Evolutionary conservation across 2,888 invertebrate genomes (phyloP), one percentile per base, ranked within the genome.

Genomic region (Anoplius nigerrimus): DNA sequence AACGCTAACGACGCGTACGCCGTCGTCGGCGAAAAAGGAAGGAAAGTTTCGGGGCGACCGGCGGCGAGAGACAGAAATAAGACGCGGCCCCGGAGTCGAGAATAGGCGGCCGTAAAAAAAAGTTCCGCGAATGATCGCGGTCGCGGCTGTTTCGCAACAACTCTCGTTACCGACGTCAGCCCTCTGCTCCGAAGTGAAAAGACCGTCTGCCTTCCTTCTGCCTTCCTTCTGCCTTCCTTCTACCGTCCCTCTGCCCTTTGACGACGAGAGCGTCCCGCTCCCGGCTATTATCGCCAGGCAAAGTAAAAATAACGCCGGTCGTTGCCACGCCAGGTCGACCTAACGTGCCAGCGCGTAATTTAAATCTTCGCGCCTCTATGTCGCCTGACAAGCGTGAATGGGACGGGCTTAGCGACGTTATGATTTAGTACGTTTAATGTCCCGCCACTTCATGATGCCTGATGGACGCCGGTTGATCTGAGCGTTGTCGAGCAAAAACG

Each of bases 1-100:
- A 71, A 66, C 66, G 76, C 66, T 78, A 78, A 78, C 78, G 78
- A 78, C 55, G 78, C 75, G 76, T 76, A 69, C 71, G 69, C 73
- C 66, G 72, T 75, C 69, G 75, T 65, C 67, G 70, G 62, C 62
- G 57, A 45, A 61, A 59, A 66, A 74, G 69, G 62, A 76, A 69
- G 11, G 69, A 59, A 76, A 69, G 11, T 13, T 34, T 34, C 34
- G 34, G 22, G 52, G 22, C 15, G 34, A 27, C 16, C 2, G 16
- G 16, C 16, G 11, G 52, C n/a, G 21, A 6, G 21, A 22, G 24
- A 52, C 18, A 18, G 27, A 24, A 34, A 54, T 18, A 18, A 54
- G 34, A 20, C 18, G 56, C 11, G 42, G 34, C 24, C 18, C 11
- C 24, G 20, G 2, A 11, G 34, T 13, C 20, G 34, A 55, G 55